phyloP scores from a whole-genome alignment of 2,113 vertebrate genomes.

The Bucco capensis region DNA sequence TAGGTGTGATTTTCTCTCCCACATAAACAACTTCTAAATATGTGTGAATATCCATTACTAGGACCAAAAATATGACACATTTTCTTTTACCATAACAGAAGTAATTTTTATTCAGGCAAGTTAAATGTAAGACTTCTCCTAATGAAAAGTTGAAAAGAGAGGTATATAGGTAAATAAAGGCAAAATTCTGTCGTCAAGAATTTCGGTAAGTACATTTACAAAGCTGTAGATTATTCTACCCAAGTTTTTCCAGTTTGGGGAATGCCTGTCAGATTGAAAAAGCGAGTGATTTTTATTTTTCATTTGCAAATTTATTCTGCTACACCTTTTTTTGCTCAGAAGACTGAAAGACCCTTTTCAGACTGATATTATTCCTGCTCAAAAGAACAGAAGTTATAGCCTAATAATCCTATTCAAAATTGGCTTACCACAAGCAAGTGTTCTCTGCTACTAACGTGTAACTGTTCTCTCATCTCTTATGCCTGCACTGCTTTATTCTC shows the following conservation, averaged over 20 bases:
- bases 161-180: fast-evolving
- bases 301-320: background rate
- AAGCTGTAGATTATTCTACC: background rate
- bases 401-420: background rate
- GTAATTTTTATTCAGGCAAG: background rate
- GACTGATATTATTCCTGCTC: background rate
- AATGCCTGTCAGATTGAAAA: background rate
- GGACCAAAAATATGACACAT: background rate
- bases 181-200: background rate
- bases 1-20: background rate
- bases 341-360: background rate
- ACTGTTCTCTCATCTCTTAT: background rate
- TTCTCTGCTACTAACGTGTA: background rate
- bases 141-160: background rate
- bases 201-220: background rate
- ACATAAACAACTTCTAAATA: background rate
- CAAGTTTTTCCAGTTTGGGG: background rate
- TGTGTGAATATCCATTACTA: background rate
- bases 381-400: background rate
- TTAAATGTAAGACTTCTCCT: background rate
- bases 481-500: background rate
- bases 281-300: background rate
- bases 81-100: background rate
- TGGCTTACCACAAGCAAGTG: background rate
- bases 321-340: background rate